Conservation (phyloP, 2,113 vertebrate genomes). For the Rhinoderma darwinii region DNA sequence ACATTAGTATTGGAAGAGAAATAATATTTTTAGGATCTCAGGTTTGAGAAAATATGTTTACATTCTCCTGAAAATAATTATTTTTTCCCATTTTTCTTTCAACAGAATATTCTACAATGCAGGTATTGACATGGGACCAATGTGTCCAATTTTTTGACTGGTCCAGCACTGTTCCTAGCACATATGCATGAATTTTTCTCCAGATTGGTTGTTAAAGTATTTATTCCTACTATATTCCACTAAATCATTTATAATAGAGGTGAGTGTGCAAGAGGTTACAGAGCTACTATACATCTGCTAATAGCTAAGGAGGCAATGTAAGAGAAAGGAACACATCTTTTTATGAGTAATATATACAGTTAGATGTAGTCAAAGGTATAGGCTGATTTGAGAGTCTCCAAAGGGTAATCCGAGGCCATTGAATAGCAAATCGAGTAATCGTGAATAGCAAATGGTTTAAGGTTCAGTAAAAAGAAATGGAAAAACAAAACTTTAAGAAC, state of each 20-base stretch:
- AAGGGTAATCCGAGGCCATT: neutral
- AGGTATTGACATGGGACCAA: constrained; percentile 5
- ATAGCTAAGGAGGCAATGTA: neutral
- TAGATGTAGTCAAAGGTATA: neutral
- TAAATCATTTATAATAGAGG: constrained; percentile 49
- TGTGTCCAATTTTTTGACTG: constrained; percentile 37
- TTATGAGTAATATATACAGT: neutral
- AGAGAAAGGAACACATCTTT: neutral
- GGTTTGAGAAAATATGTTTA: neutral
- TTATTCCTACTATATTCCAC: constrained; percentile 21
- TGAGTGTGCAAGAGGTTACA: neutral
- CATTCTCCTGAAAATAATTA: neutral
- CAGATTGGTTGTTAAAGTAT: constrained; percentile 24
- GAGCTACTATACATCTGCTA: constrained; percentile 18
- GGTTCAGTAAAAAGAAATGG: too few relatives aligned
- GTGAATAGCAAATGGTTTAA: too few relatives aligned
- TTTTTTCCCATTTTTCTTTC: neutral
- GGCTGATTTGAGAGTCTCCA: too few relatives aligned
- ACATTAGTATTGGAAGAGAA: neutral
- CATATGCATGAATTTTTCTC: constrained; percentile 13
- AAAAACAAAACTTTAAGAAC: too few relatives aligned
- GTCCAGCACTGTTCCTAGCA: constrained; percentile 18
- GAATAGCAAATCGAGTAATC: neutral
- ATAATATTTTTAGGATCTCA: neutral
- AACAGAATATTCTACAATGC: constrained; percentile 25